Evolutionary conservation across 1,140 invertebrate species (phyloP).

Genomic region (Cotesia chilonis): DNA sequence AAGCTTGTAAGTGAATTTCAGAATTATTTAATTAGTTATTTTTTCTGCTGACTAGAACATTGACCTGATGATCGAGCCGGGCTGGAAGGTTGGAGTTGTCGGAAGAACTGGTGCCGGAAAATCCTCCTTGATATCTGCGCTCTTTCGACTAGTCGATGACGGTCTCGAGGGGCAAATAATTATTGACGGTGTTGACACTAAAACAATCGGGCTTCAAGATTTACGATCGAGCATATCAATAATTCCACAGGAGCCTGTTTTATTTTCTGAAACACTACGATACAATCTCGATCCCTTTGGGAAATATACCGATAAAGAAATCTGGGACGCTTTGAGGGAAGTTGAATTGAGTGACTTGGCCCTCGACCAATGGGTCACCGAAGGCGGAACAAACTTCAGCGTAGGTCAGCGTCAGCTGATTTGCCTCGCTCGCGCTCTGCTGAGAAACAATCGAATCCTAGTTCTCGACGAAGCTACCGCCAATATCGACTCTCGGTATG

Average conservation of each 20-base stretch:
- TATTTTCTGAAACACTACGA: slow-evolving; percentile 82
- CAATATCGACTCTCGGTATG: slow-evolving; percentile 76
- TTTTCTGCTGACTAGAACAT: slow-evolving; percentile 59
- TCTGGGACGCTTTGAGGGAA: slow-evolving; percentile 68
- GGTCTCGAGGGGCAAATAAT: slow-evolving; percentile 60
- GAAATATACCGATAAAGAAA: slow-evolving; percentile 69
- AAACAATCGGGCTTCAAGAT: slow-evolving; percentile 72
- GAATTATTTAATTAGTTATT: not conserved
- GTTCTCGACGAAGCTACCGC: slow-evolving; percentile 78
- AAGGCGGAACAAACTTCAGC: slow-evolving; percentile 83
- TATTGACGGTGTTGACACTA: slow-evolving; percentile 77
- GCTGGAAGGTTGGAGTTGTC: slow-evolving; percentile 78
- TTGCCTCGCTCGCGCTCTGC: slow-evolving; percentile 82
- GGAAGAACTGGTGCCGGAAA: slow-evolving; percentile 86
- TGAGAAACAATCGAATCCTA: slow-evolving; percentile 78
- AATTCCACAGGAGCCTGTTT: slow-evolving; percentile 84
- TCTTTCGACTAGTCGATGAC: slow-evolving; percentile 73
- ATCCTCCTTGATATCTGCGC: slow-evolving; percentile 77
- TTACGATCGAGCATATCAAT: slow-evolving; percentile 81
- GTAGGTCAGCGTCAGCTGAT: slow-evolving; percentile 88
- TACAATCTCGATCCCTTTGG: slow-evolving; percentile 88
- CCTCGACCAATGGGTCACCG: slow-evolving; percentile 72
- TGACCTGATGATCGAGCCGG: slow-evolving; percentile 69
- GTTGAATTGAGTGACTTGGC: slow-evolving; percentile 69
- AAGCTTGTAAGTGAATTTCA: not conserved